A percentile compares a stretch with the other conserved stretches of the same genome.
Conservation (phyloP, 1,140 invertebrate genomes). For the Lordiphosa stackelbergi region DNA sequence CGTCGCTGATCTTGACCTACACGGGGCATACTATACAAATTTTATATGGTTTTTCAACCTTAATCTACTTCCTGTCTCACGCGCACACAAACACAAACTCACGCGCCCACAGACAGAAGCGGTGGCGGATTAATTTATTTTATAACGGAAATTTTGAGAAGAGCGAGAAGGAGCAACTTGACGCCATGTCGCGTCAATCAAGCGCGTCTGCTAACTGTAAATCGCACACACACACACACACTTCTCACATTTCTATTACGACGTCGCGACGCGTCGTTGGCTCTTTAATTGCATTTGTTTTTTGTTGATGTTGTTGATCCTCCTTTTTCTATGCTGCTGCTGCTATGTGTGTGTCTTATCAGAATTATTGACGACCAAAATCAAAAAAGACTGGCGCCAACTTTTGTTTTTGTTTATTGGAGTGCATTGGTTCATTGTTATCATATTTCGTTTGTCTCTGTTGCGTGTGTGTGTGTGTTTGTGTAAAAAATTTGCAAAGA, state of each 20-base stretch:
- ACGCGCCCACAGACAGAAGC: conserved; percentile 5
- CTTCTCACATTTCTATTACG: conserved; percentile 4
- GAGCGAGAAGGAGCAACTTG: conserved; percentile 2
- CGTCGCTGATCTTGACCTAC: conserved; percentile 67
- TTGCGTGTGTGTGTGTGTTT: no score
- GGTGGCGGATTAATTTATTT: conserved; percentile 39
- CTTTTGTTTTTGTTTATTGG: conserved; percentile 22
- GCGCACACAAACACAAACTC: conserved; percentile 4
- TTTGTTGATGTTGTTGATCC: conserved; percentile 19
- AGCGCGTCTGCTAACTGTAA: conserved; percentile 39
- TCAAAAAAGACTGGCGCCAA: conserved; percentile 35
- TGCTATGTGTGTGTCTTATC: conserved; percentile 19
- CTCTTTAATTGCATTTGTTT: conserved; percentile 21
- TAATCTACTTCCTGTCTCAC: conserved; percentile 39
- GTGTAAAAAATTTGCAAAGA: no score
- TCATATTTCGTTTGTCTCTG: no score
- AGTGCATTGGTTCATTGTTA: no score
- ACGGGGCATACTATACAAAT: conserved; percentile 39
- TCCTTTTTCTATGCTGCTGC: neutral
- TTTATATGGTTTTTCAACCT: conserved; percentile 65
- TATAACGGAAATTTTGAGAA: conserved; percentile 62
- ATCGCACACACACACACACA: conserved; percentile 15
- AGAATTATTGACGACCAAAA: conserved; percentile 59
- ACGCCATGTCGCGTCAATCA: conserved; percentile 20
- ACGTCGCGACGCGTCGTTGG: conserved; percentile 5